Evolutionary conservation across 2,113 vertebrate genomes (phyloP).

Genomic region (Vidua macroura): DNA sequence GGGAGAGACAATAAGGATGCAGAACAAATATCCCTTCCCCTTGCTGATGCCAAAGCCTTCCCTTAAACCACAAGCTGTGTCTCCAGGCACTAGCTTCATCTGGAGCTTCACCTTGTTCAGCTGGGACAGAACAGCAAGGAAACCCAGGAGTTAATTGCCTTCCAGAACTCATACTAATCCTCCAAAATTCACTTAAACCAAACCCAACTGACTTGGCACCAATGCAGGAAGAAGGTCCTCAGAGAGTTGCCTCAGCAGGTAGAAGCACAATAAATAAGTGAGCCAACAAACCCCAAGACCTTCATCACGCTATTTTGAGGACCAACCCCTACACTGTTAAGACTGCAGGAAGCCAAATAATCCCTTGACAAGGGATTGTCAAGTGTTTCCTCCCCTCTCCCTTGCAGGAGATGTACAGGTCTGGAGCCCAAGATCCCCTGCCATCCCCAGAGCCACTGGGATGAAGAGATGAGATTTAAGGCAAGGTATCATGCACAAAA

Average conservation of each 20-base stretch:
- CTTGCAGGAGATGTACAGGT: fast-evolving
- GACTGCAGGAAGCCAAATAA: background rate
- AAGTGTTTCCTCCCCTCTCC: background rate
- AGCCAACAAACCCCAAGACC: background rate
- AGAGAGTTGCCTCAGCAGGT: background rate
- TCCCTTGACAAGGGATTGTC: background rate
- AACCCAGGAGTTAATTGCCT: background rate
- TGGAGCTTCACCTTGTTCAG: too few species aligned
- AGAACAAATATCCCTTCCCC: background rate
- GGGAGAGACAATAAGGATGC: background rate
- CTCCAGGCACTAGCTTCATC: background rate
- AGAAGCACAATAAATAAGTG: background rate
- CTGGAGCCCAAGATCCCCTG: background rate
- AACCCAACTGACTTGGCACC: background rate
- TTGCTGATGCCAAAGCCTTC: background rate
- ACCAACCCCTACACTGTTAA: background rate
- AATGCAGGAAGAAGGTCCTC: background rate
- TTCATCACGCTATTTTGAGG: background rate
- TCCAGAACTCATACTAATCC: background rate
- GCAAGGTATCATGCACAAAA: background rate
- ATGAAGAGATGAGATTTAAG: background rate
- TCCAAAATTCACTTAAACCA: background rate
- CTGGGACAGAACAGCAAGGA: background rate
- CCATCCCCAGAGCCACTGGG: fast-evolving
- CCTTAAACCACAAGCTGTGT: background rate